Conservation (phyloP, 2,888 invertebrate genomes). For the Mesodorylaimus sp. region DNA sequence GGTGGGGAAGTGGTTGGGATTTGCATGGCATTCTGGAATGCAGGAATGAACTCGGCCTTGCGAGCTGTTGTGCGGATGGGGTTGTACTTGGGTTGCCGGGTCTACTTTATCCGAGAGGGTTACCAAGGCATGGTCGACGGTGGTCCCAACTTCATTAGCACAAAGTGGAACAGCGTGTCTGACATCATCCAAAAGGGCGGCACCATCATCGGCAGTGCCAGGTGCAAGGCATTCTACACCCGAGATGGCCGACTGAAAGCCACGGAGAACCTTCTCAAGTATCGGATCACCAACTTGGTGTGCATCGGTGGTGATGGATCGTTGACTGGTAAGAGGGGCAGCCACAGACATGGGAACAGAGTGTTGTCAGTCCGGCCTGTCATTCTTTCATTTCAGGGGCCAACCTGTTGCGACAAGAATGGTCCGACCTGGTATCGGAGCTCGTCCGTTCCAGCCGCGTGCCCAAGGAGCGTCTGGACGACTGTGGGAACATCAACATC, state of each 20-base stretch:
- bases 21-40: too few relatives aligned
- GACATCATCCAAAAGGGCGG: slow-evolving; percentile 97
- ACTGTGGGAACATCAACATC: slow-evolving; percentile 45
- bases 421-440: slow-evolving; percentile 68
- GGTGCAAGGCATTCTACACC: slow-evolving; percentile 76
- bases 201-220: slow-evolving; percentile 91
- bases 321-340: slow-evolving; percentile 84
- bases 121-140: slow-evolving; percentile 96
- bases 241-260: slow-evolving; percentile 72
- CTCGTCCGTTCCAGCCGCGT: slow-evolving; percentile 42
- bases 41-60: slow-evolving; percentile 97
- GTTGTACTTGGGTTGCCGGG: slow-evolving; percentile 87
- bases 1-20: too few relatives aligned
- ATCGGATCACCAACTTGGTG: slow-evolving; percentile 78
- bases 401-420: slow-evolving; percentile 78
- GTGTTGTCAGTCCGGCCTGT: too few relatives aligned
- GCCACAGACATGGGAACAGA: too few relatives aligned
- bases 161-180: slow-evolving; percentile 88
- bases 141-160: slow-evolving; percentile 77
- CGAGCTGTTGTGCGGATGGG: slow-evolving; percentile 97
- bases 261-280: slow-evolving; percentile 65
- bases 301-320: slow-evolving; percentile 98
- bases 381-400: background rate
- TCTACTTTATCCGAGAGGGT: slow-evolving; percentile 66
- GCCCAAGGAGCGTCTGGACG: slow-evolving; percentile 15